Conservation (phyloP, 2,888 invertebrate species). For the Campoplex capitator region DNA sequence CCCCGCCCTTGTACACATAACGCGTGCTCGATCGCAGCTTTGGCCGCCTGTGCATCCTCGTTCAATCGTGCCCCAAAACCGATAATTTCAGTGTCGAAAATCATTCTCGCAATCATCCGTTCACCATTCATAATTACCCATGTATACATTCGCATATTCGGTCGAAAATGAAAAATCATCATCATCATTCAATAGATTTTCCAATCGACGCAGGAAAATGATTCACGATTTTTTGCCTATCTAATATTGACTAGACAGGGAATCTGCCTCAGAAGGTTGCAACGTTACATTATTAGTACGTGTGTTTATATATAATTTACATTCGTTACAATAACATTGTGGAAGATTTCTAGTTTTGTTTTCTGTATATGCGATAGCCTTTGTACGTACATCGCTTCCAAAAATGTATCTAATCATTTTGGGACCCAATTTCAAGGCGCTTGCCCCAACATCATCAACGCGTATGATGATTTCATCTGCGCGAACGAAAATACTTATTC, state of each 20-base stretch:
- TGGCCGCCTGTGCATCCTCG: slow-evolving; percentile 12
- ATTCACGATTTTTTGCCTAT: slow-evolving; percentile 78
- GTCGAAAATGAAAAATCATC: background rate
- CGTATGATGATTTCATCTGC: background rate
- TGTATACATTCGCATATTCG: slow-evolving; percentile 20
- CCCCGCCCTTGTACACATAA: slow-evolving; percentile 68
- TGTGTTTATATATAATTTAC: slow-evolving; percentile 50
- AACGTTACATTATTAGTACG: slow-evolving; percentile 58
- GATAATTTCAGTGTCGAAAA: slow-evolving; percentile 44
- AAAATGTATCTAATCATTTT: slow-evolving; percentile 6
- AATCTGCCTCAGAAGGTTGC: slow-evolving; percentile 73
- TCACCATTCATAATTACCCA: background rate
- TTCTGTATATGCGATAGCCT: background rate
- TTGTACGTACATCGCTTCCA: slow-evolving; percentile 22
- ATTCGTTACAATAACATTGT: slow-evolving; percentile 49
- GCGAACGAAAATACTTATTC: background rate
- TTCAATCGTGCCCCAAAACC: slow-evolving; percentile 29
- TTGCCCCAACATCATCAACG: background rate
- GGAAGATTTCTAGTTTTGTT: slow-evolving; percentile 31
- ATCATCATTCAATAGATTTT: slow-evolving; percentile 16
- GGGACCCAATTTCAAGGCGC: background rate
- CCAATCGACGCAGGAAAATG: slow-evolving; percentile 46
- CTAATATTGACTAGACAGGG: slow-evolving; percentile 85
- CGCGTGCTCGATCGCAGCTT: slow-evolving; percentile 58
- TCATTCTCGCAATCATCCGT: slow-evolving; percentile 11